A percentile compares a stretch with the other conserved stretches of the same genome.
phyloP scores from a whole-genome alignment of 2,888 invertebrate genomes.

The Bimastos eiseni region DNA sequence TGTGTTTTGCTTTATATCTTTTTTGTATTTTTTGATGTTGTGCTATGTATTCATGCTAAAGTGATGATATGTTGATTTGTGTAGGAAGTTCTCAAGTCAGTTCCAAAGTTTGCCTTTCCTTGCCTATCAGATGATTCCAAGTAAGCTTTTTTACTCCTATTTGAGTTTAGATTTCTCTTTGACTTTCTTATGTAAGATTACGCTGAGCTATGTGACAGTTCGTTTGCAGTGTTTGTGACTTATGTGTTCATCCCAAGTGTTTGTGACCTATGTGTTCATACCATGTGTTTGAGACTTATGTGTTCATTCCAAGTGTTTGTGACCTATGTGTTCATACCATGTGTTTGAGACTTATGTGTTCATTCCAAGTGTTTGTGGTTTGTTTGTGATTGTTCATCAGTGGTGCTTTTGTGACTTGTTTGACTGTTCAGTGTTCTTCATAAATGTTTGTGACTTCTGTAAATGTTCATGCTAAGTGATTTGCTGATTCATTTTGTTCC shows the following conservation, averaged over 20 bases:
- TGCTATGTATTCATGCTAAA: not conserved
- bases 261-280: not conserved
- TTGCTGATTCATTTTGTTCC: not conserved
- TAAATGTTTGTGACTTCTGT: too few relatives aligned
- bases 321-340: too few relatives aligned
- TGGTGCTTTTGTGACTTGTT: too few relatives aligned
- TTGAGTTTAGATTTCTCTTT: not conserved
- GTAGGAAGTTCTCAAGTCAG: conserved; percentile 29
- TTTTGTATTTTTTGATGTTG: not conserved
- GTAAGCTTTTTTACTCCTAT: too few relatives aligned
- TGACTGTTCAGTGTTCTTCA: too few relatives aligned
- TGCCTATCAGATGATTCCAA: not conserved
- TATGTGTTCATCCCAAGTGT: too few relatives aligned
- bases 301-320: not conserved
- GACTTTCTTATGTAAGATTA: not conserved
- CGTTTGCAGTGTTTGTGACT: too few relatives aligned
- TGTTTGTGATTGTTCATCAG: too few relatives aligned
- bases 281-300: not conserved
- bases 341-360: too few relatives aligned
- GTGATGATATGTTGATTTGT: not conserved
- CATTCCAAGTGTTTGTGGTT: too few relatives aligned
- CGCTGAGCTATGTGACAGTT: too few relatives aligned
- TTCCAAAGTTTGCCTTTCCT: conserved; percentile 32
- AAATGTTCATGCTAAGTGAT: too few relatives aligned
- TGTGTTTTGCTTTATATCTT: not conserved